phyloP scores from a whole-genome alignment of 2,888 invertebrate genomes.

The Mesorhabditis sp. region DNA sequence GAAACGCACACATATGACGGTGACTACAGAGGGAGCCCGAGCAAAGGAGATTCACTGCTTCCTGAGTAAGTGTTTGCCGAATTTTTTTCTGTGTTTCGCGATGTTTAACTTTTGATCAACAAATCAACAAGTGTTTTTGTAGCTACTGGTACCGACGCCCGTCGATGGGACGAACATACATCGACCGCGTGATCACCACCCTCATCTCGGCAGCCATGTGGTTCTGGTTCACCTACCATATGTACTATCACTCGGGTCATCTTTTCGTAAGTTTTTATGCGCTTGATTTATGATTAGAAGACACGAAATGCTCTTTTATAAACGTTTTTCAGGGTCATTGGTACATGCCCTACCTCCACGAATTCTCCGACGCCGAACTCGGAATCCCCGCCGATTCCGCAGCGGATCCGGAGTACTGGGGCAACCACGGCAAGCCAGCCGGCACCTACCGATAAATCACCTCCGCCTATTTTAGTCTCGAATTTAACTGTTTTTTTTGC shows the following conservation, averaged over 20 bases:
- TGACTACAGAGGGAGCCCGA: slow-evolving; percentile 38
- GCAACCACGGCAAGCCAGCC: slow-evolving; percentile 45
- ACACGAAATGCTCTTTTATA: too few species aligned
- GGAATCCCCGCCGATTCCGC: slow-evolving; percentile 55
- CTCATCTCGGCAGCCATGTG: slow-evolving; percentile 44
- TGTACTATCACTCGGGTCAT: slow-evolving; percentile 53
- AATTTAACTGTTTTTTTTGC: too few species aligned
- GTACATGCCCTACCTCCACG: slow-evolving; percentile 54
- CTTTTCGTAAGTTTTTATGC: slow-evolving; percentile 32
- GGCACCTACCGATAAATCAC: slow-evolving; percentile 45
- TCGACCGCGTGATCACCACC: slow-evolving; percentile 42
- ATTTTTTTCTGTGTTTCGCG: neutral
- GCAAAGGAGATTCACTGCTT: slow-evolving; percentile 45
- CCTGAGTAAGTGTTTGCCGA: slow-evolving; percentile 33
- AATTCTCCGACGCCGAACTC: slow-evolving; percentile 56
- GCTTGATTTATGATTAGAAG: neutral
- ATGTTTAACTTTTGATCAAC: neutral
- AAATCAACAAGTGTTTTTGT: slow-evolving; percentile 11
- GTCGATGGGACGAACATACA: slow-evolving; percentile 45
- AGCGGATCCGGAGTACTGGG: slow-evolving; percentile 57
- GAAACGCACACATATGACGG: slow-evolving; percentile 50
- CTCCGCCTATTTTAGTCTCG: neutral
- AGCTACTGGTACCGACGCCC: slow-evolving; percentile 51
- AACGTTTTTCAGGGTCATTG: slow-evolving; percentile 45
- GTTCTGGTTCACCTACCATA: slow-evolving; percentile 53